A percentile compares a stretch with the other conserved stretches of the same genome.
Conservation (phyloP, 2,888 invertebrate genomes). For the Drosophila lacicola region DNA sequence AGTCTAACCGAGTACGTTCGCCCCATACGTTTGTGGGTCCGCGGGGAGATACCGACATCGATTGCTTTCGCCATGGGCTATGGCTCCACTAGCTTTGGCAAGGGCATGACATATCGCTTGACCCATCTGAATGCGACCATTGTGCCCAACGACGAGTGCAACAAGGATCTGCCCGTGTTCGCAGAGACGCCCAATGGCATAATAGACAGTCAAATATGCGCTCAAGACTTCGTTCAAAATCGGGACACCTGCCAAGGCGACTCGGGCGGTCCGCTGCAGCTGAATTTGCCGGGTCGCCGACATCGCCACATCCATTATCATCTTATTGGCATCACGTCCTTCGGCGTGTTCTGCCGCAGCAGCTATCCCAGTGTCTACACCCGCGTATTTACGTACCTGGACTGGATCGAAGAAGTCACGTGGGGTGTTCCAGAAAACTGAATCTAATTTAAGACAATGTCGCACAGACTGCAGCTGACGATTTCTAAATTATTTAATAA, state of each 20-base stretch:
- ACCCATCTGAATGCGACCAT: constrained; percentile 81
- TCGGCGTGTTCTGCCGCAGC: constrained; percentile 81
- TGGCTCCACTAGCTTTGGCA: constrained; percentile 86
- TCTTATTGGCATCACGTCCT: constrained; percentile 84
- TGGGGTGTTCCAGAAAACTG: constrained; percentile 53
- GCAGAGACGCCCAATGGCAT: constrained; percentile 75
- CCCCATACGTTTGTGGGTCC: constrained; percentile 87
- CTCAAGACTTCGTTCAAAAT: constrained; percentile 75
- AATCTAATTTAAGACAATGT: background rate
- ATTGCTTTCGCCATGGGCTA: constrained; percentile 88
- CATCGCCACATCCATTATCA: constrained; percentile 72
- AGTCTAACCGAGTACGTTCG: constrained; percentile 83
- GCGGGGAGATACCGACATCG: constrained; percentile 79
- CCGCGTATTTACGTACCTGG: constrained; percentile 76
- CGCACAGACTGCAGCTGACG: background rate
- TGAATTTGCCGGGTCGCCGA: constrained; percentile 73
- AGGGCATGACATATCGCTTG: constrained; percentile 78
- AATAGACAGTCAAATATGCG: constrained; percentile 82
- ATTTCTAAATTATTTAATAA: background rate
- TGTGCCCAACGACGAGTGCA: constrained; percentile 80
- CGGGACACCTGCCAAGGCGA: constrained; percentile 84
- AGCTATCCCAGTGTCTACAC: constrained; percentile 83
- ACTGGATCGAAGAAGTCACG: constrained; percentile 83
- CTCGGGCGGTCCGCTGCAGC: constrained; percentile 83
- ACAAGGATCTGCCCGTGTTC: constrained; percentile 65